phyloP scores from a whole-genome alignment of 2,113 vertebrate species.

The Apaloderma vittatum region DNA sequence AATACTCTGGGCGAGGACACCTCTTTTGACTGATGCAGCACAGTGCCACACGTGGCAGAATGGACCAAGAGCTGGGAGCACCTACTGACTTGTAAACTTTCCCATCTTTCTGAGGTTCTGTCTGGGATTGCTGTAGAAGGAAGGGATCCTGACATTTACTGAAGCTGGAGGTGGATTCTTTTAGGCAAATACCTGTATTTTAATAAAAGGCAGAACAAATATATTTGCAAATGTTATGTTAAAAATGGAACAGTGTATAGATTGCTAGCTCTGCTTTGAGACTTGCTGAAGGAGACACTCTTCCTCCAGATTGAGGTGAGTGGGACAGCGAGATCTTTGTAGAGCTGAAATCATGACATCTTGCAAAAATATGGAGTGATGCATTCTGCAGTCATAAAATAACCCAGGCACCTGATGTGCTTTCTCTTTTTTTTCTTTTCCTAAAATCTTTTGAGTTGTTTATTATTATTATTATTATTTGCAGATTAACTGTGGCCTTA shows the following conservation, averaged over 20 bases:
- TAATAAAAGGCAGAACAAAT: background rate
- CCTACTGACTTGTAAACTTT: background rate
- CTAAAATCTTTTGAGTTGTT: background rate
- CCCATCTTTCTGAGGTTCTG: background rate
- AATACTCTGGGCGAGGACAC: background rate
- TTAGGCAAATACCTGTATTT: background rate
- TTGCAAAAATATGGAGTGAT: background rate
- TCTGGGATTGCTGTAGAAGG: background rate
- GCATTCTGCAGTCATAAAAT: background rate
- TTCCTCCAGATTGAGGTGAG: background rate
- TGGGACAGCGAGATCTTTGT: background rate
- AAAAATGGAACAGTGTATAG: background rate
- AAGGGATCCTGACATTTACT: background rate
- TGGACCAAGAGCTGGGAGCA: accelerated
- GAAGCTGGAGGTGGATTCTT: background rate
- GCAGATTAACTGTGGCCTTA: constrained; percentile 80
- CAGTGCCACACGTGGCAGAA: background rate
- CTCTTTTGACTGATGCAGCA: background rate
- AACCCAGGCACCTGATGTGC: background rate
- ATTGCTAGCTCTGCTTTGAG: background rate
- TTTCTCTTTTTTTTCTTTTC: background rate
- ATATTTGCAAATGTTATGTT: background rate
- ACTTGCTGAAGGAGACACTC: background rate
- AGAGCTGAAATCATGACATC: background rate
- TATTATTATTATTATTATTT: constrained; percentile 38